Base-by-base conservation (phyloP, 2,888 invertebrate species). In the Drosophila conformis region DNA sequence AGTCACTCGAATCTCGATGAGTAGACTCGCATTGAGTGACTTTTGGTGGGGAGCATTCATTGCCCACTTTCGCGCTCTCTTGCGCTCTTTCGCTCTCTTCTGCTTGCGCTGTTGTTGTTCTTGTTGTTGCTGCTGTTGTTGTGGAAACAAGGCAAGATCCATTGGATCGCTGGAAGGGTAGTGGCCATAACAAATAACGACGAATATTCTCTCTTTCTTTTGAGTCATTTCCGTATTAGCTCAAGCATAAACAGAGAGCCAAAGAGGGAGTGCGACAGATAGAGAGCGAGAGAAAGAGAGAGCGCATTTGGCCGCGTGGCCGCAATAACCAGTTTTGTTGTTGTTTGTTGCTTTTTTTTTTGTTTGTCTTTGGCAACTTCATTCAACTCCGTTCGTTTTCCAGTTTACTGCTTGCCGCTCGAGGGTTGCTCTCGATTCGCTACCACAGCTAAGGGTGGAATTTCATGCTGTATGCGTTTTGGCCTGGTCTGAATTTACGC, bases 371-470 rank as follows among this genome's bases (percentile, higher is more conserved):
- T 57, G 21, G 46, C 18, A 72, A 78, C 78, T 73, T 60, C 72
- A 77, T 57, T 66, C 56, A 61, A 67, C 67, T 67, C 59, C 65
- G 57, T 58, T 54, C 56, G 40, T 29, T 38, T 78, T 78, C 73
- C 78, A 78, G 49, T 61, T 62, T 60, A 38, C 71, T 36, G 33
- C 64, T 64, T 46, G 31, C 69, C 31, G 40, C 51, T 33, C 13
- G 48, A 63, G 78, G 82, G 78, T 78, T 69, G 77, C 31, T 70
- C 49, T n/a, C 27, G 38, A 15, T 36, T 11, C 29, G 33, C 52
- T 21, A 31, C 53, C 15, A n/a, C 35, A 27, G 71, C 72, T 71
- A 68, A 68, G 76, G 69, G 73, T 73, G 51, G 72, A 40, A 40
- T 54, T 59, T 27, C 27, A 38, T 38, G 36, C 27, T 15, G 13